Evolutionary conservation across 2,888 invertebrate genomes (phyloP).

Genomic region (Anodontia alba): DNA sequence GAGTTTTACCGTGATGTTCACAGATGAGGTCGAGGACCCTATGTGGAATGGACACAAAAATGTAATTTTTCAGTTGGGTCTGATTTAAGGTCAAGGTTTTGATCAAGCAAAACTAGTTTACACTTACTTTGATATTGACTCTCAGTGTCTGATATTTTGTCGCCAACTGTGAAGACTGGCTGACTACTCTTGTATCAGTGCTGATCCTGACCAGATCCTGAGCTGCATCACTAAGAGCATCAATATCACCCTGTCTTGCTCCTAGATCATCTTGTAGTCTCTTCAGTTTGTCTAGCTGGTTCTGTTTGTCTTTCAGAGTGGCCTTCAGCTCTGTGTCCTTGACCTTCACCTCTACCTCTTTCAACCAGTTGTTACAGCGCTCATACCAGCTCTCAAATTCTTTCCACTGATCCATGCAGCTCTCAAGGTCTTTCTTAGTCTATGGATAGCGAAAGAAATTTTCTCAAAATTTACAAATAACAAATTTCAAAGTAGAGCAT

Average conservation of each 20-base stretch:
- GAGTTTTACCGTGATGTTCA: too few relatives aligned
- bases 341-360: conserved; percentile 93
- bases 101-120: too few relatives aligned
- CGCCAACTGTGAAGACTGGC: conserved; percentile 81
- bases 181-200: conserved; percentile 79
- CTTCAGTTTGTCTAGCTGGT: conserved; percentile 77
- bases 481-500: too few relatives aligned
- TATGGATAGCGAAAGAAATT: conserved; percentile 34
- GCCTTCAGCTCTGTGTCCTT: conserved; percentile 85
- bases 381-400: conserved; percentile 95
- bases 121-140: conserved; percentile 78
- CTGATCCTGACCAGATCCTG: conserved; percentile 86
- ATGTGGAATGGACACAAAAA: too few relatives aligned
- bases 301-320: conserved; percentile 80
- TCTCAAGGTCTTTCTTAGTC: conserved; percentile 87
- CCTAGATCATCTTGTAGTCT: conserved; percentile 75
- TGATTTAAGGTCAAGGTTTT: too few relatives aligned
- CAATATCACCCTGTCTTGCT: conserved; percentile 89
- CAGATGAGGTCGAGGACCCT: too few relatives aligned
- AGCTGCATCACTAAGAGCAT: conserved; percentile 95
- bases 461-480: neutral
- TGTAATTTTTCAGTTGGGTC: too few relatives aligned
- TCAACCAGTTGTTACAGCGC: conserved; percentile 93
- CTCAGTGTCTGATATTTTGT: conserved; percentile 80
- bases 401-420: conserved; percentile 94